Evolutionary conservation across 2,888 invertebrate genomes (phyloP).

Genomic region (Drosophila maculinotata): DNA sequence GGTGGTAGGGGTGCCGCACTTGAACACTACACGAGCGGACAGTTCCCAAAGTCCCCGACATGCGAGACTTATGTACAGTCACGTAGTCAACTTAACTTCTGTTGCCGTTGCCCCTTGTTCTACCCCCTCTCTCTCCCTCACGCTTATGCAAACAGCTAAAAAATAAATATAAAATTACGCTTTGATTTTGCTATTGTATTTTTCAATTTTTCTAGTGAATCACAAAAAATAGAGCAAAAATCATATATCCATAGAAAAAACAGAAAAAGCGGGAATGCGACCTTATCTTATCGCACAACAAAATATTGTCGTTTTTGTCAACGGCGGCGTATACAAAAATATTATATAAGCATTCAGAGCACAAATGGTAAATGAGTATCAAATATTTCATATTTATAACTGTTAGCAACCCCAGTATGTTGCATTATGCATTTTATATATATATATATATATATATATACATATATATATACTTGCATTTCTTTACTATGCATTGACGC

Average conservation of each 20-base stretch:
- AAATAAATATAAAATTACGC: conserved; percentile 65
- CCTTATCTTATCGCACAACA: conserved; percentile 64
- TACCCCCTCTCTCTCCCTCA: conserved; percentile 5
- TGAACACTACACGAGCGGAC: conserved; percentile 64
- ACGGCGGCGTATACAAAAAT: conserved; percentile 66
- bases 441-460: neutral
- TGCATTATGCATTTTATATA: neutral
- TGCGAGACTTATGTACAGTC: conserved; percentile 70
- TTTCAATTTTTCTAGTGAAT: too few species aligned
- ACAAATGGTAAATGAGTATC: conserved; percentile 5
- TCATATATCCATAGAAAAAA: conserved; percentile 54
- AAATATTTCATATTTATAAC: conserved; percentile 17
- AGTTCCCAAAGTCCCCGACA: conserved; percentile 39
- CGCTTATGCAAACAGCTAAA: conserved; percentile 41
- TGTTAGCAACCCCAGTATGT: neutral
- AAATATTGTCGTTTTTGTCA: conserved; percentile 70
- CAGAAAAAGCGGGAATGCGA: conserved; percentile 33
- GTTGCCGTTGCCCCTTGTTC: conserved; percentile 2
- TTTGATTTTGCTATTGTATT: conserved; percentile 49
- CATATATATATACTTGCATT: neutral
- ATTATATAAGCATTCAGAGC: conserved; percentile 15
- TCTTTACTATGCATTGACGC: neutral
- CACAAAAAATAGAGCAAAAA: conserved; percentile 71
- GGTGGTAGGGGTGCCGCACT: conserved; percentile 33
- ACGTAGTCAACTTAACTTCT: conserved; percentile 59